Conservation (phyloP, 2,797 vertebrate genomes). For the Hydrocynus forskahlii region DNA sequence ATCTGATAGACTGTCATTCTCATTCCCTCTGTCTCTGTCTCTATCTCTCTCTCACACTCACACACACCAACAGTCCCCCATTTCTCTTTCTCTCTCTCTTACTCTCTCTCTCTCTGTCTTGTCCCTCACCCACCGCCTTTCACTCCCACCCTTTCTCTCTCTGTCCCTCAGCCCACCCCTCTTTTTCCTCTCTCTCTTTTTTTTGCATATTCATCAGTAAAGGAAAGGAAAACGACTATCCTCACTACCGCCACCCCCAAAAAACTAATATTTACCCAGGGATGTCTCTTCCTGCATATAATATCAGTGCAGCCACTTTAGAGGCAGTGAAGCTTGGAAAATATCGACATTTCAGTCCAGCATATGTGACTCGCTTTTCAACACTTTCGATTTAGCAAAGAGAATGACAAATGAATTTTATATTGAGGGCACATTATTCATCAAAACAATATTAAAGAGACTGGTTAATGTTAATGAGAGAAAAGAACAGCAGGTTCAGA, state of each 20-base stretch:
- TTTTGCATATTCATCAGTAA: constrained; percentile 7
- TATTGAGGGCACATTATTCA: constrained; percentile 8
- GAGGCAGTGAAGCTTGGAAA: constrained; percentile 31
- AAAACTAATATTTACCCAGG: constrained; percentile 64
- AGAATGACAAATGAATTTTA: constrained; percentile 3
- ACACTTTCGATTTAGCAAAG: not conserved
- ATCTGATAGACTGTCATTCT: not conserved
- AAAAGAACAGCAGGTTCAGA: not conserved
- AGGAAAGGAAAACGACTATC: not conserved
- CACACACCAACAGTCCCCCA: no score
- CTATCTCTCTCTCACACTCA: no score
- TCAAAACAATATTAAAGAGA: not conserved
- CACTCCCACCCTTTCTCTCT: not conserved
- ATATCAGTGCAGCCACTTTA: constrained; percentile 28
- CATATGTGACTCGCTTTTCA: constrained; percentile 1
- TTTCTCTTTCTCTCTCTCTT: not conserved
- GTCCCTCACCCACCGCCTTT: no score
- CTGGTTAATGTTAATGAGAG: not conserved
- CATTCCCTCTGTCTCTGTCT: not conserved
- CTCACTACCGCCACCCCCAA: not conserved
- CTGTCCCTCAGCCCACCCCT: not conserved
- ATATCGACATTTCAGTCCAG: constrained; percentile 3
- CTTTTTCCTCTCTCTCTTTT: not conserved
- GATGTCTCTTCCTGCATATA: constrained; percentile 15
- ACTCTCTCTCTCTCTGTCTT: not conserved